Base-by-base conservation (phyloP, 2,797 vertebrate species). In the Nannoperca australis region DNA sequence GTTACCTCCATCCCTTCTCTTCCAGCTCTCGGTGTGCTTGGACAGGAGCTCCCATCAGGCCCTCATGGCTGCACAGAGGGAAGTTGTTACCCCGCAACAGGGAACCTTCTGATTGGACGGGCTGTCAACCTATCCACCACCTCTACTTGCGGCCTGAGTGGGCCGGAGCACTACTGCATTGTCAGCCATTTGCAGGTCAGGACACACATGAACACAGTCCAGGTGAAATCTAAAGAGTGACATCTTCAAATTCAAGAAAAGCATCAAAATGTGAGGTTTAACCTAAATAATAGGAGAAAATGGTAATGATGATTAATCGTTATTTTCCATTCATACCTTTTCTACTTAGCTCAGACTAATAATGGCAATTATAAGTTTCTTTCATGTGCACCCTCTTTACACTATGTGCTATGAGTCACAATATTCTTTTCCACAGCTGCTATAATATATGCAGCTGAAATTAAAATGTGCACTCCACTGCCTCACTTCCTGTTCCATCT, bases 181-280 rank as follows among this genome's bases (percentile, higher is more conserved):
- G 95, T 97, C 90, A 97, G 96, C 89, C 95, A 97, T 71, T 93
- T 97, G 15, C 95, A 97, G 96, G 97, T 97, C 72, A 81, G 85
- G 13, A 59, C 44, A 38, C 40, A 32, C 58, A 32, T 24, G 34
- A 44, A 54, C 32, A 36, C 42, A 62, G 44, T 63, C 34, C 38
- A 18, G 5, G 30, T 60, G 2, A 24, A 64, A 44, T 18, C 40
- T 47, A 34, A 24, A 18, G 44, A 20, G 32, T 14, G 5, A 24
- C 13, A 20, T 53, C 20, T 30, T 30, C 15, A 34, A 11, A 32
- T 47, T 8, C 15, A 55, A 27, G 32, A 7, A 17, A 49, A 55
- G 4, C 13, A 27, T 54, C 17, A 32, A 32, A 32, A 32, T 60
- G 9, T 40, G 2, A 0, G 2, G 4, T 17, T 4, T 49, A 32